Percentiles rank a stretch among this genome's conserved stretches.
phyloP scores from a whole-genome alignment of 2,888 invertebrate genomes.

The Cerceris ruficornis region DNA sequence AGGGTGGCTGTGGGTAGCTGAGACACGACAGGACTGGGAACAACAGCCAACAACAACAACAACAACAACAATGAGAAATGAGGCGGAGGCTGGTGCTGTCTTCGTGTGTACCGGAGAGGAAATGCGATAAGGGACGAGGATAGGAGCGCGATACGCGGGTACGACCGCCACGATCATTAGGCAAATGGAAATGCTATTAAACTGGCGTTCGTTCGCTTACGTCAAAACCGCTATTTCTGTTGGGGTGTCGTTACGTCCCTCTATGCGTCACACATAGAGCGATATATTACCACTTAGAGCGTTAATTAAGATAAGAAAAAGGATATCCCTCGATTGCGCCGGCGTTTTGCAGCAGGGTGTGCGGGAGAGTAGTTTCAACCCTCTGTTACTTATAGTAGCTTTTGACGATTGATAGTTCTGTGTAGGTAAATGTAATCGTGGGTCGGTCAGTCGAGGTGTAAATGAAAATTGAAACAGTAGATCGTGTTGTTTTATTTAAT shows the following conservation, averaged over 20 bases:
- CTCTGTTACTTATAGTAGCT: too few relatives aligned
- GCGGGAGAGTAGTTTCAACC: background rate
- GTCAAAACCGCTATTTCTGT: slow-evolving; percentile 59
- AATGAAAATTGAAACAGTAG: too few relatives aligned
- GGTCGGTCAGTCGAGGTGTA: too few relatives aligned
- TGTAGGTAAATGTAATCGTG: too few relatives aligned
- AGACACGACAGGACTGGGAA: slow-evolving; percentile 35
- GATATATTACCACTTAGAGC: slow-evolving; percentile 3
- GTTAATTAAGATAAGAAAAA: slow-evolving; percentile 59
- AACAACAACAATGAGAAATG: slow-evolving; percentile 64
- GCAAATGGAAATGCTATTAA: slow-evolving; percentile 76
- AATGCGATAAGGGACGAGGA: slow-evolving; percentile 77
- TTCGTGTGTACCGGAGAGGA: slow-evolving; percentile 79
- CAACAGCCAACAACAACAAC: slow-evolving; percentile 12
- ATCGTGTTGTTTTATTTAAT: too few relatives aligned
- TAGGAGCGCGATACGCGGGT: slow-evolving; percentile 64
- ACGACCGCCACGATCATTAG: slow-evolving; percentile 75
- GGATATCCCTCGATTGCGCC: slow-evolving; percentile 20
- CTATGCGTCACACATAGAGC: slow-evolving; percentile 4
- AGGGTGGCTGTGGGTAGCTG: slow-evolving; percentile 34
- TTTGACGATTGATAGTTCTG: too few relatives aligned
- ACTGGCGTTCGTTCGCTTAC: slow-evolving; percentile 59
- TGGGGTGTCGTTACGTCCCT: slow-evolving; percentile 39
- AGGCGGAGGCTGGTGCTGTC: slow-evolving; percentile 40
- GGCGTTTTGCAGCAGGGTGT: background rate